Evolutionary conservation across 2,797 vertebrate species (phyloP).

Genomic region (Cheirogaleus major): DNA sequence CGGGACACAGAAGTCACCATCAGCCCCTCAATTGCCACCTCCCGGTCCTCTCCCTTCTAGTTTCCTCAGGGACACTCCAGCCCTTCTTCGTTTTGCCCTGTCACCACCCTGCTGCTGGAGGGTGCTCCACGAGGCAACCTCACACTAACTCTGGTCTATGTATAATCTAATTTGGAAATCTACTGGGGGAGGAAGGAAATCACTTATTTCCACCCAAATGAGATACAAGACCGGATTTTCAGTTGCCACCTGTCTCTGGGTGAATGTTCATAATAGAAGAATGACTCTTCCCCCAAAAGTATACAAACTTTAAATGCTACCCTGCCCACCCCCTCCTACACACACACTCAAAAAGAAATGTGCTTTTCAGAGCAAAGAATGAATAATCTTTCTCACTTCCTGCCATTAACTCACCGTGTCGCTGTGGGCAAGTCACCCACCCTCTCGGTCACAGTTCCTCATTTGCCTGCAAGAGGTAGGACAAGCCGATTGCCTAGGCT

Average conservation of each 20-base stretch:
- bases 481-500: not conserved
- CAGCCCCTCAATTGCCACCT: not conserved
- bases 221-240: constrained; percentile 8
- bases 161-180: constrained; percentile 52
- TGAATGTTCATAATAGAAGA: constrained; percentile 2
- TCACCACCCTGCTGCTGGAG: not conserved
- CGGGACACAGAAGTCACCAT: not conserved
- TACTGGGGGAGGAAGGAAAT: not conserved
- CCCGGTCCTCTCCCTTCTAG: not conserved
- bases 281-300: constrained; percentile 48
- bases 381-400: not conserved
- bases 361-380: constrained; percentile 45
- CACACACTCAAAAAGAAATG: not conserved
- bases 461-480: not conserved
- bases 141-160: not conserved
- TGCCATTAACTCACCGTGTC: not conserved
- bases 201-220: constrained; percentile 40
- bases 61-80: not conserved
- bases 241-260: constrained; percentile 12
- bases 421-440: not conserved
- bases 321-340: not conserved
- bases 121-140: not conserved
- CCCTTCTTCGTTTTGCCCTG: not conserved
- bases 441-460: not conserved
- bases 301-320: constrained; percentile 50